Percentiles rank a stretch among this genome's conserved stretches.
Evolutionary conservation across 2,797 vertebrate species (phyloP).

Genomic region (Delichon dasypus): DNA sequence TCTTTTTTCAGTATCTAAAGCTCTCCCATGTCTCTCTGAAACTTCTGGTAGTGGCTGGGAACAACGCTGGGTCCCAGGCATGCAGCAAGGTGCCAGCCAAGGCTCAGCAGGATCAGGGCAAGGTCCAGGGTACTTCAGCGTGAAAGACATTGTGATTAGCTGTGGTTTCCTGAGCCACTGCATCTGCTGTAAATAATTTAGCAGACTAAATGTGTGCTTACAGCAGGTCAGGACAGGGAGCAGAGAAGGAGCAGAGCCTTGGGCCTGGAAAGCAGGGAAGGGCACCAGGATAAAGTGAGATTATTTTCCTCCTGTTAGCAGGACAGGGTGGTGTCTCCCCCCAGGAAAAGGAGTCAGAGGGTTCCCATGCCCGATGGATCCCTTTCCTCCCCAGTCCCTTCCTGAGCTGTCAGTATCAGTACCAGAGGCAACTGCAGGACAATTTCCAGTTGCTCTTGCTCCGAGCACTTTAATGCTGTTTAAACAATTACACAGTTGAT

Average conservation of each 20-base stretch:
- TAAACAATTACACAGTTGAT: constrained; percentile 74
- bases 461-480: constrained; percentile 68
- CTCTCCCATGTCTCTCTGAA: neutral
- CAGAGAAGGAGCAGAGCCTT: neutral
- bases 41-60: neutral
- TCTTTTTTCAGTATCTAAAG: neutral
- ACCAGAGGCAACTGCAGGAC: constrained; percentile 59
- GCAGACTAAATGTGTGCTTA: neutral
- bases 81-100: neutral
- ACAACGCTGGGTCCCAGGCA: fast-evolving
- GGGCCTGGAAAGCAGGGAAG: neutral
- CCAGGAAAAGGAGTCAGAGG: constrained; percentile 8
- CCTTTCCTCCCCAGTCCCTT: neutral
- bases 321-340: neutral
- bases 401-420: constrained; percentile 54
- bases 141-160: constrained; percentile 1
- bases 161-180: neutral
- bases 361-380: constrained; percentile 16
- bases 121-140: neutral
- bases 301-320: neutral
- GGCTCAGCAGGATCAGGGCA: neutral
- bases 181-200: neutral
- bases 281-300: neutral
- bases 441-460: constrained; percentile 67
- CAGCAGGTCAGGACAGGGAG: neutral